Evolutionary conservation across 1,140 invertebrate genomes (phyloP).

Genomic region (Musca vetustissima): DNA sequence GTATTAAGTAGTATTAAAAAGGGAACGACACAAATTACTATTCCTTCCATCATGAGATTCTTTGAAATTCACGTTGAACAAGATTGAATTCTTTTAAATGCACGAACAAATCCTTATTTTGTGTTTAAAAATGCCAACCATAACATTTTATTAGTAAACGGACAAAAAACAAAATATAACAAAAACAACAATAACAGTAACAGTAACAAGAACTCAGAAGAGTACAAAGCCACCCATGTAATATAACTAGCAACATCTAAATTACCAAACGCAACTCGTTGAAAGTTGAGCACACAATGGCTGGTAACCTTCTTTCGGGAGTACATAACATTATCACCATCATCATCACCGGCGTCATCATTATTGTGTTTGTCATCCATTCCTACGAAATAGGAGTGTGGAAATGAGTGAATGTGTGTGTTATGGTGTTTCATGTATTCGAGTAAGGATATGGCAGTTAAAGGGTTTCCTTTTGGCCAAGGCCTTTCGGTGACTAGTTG

Average conservation of each 20-base stretch:
- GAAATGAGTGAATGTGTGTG: background rate
- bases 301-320: background rate
- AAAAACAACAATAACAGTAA: background rate
- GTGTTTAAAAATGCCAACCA: conserved; percentile 4
- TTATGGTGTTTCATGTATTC: background rate
- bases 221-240: background rate
- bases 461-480: conserved; percentile 6
- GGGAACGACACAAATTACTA: no score
- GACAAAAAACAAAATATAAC: background rate
- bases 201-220: no score
- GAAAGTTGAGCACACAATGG: background rate
- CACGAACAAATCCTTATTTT: no score
- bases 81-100: no score
- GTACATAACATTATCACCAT: no score
- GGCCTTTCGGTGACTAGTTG: no score
- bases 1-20: no score
- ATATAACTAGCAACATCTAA: conserved; percentile 9
- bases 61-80: no score
- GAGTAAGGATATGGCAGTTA: background rate
- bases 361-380: background rate
- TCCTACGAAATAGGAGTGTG: background rate
- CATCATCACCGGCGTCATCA: background rate
- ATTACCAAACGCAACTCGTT: conserved; percentile 15
- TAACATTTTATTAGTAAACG: conserved; percentile 18
- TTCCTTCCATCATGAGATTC: no score